These are phyloP conservation scores for Merluccius polli DNA, from an alignment of 2,797 vertebrate genomes.

Conservation along the genomic window DNA sequence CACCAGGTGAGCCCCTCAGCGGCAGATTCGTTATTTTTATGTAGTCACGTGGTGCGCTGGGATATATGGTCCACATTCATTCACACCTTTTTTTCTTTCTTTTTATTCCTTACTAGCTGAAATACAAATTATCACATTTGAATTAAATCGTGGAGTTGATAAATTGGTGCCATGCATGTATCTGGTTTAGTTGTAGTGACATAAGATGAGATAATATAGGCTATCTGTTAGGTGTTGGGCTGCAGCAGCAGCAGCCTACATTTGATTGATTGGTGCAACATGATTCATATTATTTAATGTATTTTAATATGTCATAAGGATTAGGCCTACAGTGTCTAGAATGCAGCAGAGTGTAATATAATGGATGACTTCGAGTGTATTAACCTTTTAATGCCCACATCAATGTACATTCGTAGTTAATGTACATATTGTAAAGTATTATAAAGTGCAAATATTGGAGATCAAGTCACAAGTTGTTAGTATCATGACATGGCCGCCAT, in stretches of 20 bases:
- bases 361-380: neutral
- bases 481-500: neutral
- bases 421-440: no score
- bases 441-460: neutral
- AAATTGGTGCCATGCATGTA: neutral
- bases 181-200: neutral
- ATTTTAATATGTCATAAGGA: neutral
- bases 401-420: no score
- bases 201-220: neutral
- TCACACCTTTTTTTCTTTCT: neutral
- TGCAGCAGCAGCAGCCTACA: neutral
- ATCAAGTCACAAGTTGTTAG: neutral
- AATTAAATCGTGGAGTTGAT: neutral
- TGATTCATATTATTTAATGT: neutral
- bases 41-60: neutral
- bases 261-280: neutral
- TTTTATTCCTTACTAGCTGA: neutral
- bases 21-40: neutral
- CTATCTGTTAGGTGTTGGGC: no score
- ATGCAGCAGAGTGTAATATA: neutral
- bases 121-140: neutral
- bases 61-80: neutral
- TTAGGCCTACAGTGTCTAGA: neutral
- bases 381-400: neutral
- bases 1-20: constrained; percentile 65